Evolutionary conservation across 2,888 invertebrate genomes (phyloP), one percentile per base, ranked within the genome.

Genomic region (Trichacis sp.): DNA sequence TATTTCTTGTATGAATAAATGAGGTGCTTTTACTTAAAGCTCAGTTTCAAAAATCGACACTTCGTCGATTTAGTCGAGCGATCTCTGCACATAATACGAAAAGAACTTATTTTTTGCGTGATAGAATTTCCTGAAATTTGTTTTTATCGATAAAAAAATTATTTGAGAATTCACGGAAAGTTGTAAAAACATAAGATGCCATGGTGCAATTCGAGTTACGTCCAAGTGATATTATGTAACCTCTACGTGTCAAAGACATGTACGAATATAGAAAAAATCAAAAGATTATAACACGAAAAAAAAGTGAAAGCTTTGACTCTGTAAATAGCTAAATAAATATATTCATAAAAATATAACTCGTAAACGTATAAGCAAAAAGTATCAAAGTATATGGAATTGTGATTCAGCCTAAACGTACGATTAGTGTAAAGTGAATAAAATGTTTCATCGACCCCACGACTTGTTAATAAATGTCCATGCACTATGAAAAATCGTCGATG

Each of bases 141-240:
- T 24, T 1, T 43, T 2, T 43, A n/a, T n/a, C n/a, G n/a, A n/a
- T n/a, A n/a, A n/a, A n/a, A 29, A 29, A n/a, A 33, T 3, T 33
- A n/a, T n/a, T 33, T n/a, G 11, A 33, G 8, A n/a, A n/a, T 33
- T 48, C 14, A 33, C 14, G 40, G 47, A 42, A 33, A 20, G 29
- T 46, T 43, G 15, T 47, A 43, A 17, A 19, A 11, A 18, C 11
- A 11, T 15, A 38, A n/a, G 20, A 30, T 52, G 54, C 58, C 46
- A 15, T 53, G 54, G 64, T 68, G 64, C 68, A 68, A 68, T 58
- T 46, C 47, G 52, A 64, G 50, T 46, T 61, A 68, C 47, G 52
- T 46, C 45, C 38, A 49, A 64, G 64, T 68, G 68, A 68, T 68
- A 64, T 61, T 64, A 61, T 61, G 45, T 54, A 57, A 54, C 47